A percentile compares a stretch with the other conserved stretches of the same genome.
Conservation (phyloP, 2,797 vertebrate genomes). For the Staurois parvus region DNA sequence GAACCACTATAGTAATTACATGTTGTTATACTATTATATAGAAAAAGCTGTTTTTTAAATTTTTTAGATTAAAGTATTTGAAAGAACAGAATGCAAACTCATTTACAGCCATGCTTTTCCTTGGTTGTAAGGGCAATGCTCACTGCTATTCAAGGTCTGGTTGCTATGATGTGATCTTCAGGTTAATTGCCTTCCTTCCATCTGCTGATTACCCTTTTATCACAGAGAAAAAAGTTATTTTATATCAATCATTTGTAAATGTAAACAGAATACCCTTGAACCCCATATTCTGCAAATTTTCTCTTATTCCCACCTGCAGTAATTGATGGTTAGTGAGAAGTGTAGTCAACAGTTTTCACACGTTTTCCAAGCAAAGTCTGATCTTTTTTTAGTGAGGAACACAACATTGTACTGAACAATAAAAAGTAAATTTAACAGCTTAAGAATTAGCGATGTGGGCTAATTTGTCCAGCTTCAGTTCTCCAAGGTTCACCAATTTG, state of each 20-base stretch:
- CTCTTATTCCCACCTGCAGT: neutral
- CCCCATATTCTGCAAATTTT: neutral
- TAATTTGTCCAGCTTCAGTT: too few species aligned
- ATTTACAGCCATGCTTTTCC: neutral
- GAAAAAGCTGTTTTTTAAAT: neutral
- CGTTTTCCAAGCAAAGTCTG: neutral
- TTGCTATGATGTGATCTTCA: constrained; percentile 21
- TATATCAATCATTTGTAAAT: constrained; percentile 16
- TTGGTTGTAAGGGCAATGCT: neutral
- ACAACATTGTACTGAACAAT: too few species aligned
- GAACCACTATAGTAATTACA: too few species aligned
- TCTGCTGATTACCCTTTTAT: constrained; percentile 34
- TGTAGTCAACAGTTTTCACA: neutral
- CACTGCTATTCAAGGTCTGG: constrained; percentile 33
- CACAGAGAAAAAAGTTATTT: neutral
- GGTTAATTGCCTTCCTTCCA: constrained; percentile 21
- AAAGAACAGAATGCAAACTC: neutral
- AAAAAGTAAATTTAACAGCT: too few species aligned
- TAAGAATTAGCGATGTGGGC: too few species aligned
- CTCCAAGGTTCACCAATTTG: too few species aligned
- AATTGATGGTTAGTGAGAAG: constrained; percentile 9
- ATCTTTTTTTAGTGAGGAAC: too few species aligned
- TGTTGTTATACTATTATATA: neutral
- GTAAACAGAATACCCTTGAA: constrained; percentile 6
- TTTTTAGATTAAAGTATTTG: neutral